Percentiles rank a stretch among this genome's conserved stretches.
phyloP scores from a whole-genome alignment of 1,140 invertebrate genomes.

The Agrypnia vestita region DNA sequence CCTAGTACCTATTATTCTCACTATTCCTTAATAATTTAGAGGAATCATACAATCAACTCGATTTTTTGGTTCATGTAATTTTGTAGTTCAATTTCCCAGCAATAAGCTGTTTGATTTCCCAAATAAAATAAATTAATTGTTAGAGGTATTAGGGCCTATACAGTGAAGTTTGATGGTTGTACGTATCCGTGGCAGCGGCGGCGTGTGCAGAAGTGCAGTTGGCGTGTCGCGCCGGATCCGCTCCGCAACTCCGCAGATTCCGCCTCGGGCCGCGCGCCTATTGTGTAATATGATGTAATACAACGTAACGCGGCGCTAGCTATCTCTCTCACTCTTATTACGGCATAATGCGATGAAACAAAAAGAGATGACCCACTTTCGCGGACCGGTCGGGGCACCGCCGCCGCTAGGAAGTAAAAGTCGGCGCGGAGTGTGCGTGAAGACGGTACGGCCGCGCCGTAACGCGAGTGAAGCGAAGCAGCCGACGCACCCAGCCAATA shows the following conservation, averaged over 20 bases:
- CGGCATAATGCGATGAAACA: slow-evolving; percentile 71
- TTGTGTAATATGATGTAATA: slow-evolving; percentile 61
- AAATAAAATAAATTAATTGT: too few relatives aligned
- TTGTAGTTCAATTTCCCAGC: too few relatives aligned
- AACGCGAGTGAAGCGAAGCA: not conserved
- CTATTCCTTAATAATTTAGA: too few relatives aligned
- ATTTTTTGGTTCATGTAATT: too few relatives aligned
- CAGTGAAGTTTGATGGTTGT: too few relatives aligned
- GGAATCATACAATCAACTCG: too few relatives aligned
- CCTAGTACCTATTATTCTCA: too few relatives aligned
- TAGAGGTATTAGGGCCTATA: too few relatives aligned
- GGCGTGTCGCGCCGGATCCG: slow-evolving; percentile 28
- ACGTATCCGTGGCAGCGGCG: not conserved
- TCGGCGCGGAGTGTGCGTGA: slow-evolving; percentile 47
- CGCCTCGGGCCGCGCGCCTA: slow-evolving; percentile 27
- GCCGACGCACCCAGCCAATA: not conserved
- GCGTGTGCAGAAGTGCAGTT: not conserved
- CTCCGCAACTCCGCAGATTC: slow-evolving; percentile 27
- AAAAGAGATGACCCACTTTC: slow-evolving; percentile 74
- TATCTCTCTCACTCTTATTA: slow-evolving; percentile 71
- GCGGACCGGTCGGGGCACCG: slow-evolving; percentile 68
- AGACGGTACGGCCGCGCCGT: slow-evolving; percentile 32
- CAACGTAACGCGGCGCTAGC: slow-evolving; percentile 53
- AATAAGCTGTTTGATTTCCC: too few relatives aligned
- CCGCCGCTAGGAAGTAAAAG: slow-evolving; percentile 63